Conservation (phyloP, 2,797 vertebrate genomes). For the Novumbra hubbsi region DNA sequence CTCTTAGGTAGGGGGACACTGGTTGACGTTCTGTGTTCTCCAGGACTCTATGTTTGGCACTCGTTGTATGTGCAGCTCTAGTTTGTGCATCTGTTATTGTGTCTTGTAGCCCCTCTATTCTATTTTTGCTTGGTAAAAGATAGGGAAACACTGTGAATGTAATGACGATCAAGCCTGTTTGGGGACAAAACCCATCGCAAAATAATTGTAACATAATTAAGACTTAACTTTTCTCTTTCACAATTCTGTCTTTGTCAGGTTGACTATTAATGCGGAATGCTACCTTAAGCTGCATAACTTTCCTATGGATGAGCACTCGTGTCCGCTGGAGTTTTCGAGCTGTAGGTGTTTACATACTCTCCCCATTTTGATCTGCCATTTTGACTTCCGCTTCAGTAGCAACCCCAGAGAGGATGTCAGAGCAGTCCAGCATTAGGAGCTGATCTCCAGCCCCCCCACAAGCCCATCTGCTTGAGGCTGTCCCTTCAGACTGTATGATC, state of each 20-base stretch:
- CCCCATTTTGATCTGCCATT: constrained; percentile 55
- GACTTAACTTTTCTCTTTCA: constrained; percentile 58
- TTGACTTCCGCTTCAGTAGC: constrained; percentile 53
- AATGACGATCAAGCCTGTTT: constrained; percentile 27
- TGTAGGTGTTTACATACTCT: constrained; percentile 83
- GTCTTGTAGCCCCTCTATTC: constrained; percentile 37
- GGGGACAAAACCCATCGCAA: constrained; percentile 18
- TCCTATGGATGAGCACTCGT: constrained; percentile 99
- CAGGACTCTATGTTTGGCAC: neutral
- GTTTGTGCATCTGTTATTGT: constrained; percentile 50
- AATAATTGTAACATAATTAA: constrained; percentile 27
- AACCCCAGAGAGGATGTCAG: constrained; percentile 37
- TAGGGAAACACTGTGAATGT: constrained; percentile 18
- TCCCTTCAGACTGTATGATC: constrained; percentile 47
- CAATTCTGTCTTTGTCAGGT: constrained; percentile 80
- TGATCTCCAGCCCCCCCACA: constrained; percentile 33
- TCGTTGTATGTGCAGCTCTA: constrained; percentile 61
- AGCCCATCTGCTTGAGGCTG: constrained; percentile 61
- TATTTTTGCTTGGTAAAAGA: constrained; percentile 26
- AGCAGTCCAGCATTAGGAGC: constrained; percentile 30
- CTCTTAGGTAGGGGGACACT: constrained; percentile 77
- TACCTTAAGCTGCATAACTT: constrained; percentile 99
- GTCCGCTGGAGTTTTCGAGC: constrained; percentile 98
- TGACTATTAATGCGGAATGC: constrained; percentile 99
- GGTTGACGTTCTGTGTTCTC: constrained; percentile 4